Conservation (phyloP, 2,113 vertebrate genomes). For the Elaphurus davidianus region DNA sequence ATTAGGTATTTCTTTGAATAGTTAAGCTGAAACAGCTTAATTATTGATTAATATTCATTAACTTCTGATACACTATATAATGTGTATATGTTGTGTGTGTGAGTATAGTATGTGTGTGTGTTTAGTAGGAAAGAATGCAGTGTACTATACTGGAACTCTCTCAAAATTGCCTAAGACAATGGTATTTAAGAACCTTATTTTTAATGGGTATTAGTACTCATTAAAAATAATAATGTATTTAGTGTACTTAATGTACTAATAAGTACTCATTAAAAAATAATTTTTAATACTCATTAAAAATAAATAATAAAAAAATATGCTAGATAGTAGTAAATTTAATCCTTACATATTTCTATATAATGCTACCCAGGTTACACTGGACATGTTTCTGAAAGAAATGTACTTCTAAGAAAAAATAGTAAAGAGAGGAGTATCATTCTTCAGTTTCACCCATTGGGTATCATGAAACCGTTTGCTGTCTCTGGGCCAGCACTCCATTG, state of each 20-base stretch:
- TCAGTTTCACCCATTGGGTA: not conserved
- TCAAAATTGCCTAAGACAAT: slow-evolving; percentile 5
- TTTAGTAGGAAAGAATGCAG: not conserved
- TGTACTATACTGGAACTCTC: not conserved
- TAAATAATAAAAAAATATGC: not conserved
- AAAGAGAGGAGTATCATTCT: not conserved
- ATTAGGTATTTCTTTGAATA: not conserved
- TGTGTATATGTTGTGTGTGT: not conserved
- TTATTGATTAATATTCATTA: not conserved
- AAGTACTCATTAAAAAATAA: not conserved
- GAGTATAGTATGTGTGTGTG: not conserved
- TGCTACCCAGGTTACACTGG: not conserved
- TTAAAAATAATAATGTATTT: not conserved
- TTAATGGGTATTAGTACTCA: not conserved
- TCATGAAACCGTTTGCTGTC: not conserved
- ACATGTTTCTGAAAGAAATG: not conserved
- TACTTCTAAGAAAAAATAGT: not conserved
- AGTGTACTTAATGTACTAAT: no score
- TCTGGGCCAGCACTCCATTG: not conserved
- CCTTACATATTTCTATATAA: not conserved
- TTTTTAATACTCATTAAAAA: not conserved
- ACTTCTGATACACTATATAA: not conserved
- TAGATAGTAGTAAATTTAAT: not conserved
- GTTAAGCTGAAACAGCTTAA: not conserved
- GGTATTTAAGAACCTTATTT: not conserved